Evolutionary conservation across 2,797 vertebrate species (phyloP).

Genomic region (Salmo trutta): DNA sequence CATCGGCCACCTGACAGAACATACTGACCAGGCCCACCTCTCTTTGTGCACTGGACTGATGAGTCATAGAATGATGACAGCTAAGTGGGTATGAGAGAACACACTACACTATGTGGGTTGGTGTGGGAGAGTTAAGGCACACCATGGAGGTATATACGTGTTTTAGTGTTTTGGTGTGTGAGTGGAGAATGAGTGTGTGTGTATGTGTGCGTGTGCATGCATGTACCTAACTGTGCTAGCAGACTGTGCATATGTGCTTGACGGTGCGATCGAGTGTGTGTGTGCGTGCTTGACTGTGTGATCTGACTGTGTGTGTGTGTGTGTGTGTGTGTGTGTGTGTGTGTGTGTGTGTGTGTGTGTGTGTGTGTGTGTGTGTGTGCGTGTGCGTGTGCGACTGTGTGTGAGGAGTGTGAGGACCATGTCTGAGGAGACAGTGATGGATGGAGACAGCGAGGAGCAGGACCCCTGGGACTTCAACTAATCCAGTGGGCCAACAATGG

Average conservation of each 20-base stretch:
- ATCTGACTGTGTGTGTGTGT: no score
- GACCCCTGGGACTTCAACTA: conserved; percentile 73
- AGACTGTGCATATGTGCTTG: no score
- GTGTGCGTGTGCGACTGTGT: not conserved
- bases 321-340: no score
- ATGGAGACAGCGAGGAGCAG: conserved; percentile 68
- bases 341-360: no score
- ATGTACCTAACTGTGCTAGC: no score
- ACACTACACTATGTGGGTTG: not conserved
- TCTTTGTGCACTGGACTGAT: not conserved
- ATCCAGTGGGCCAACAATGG: conserved; percentile 74
- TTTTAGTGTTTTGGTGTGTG: not conserved
- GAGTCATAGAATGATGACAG: not conserved
- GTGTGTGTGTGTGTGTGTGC: no score
- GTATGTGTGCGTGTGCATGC: not conserved
- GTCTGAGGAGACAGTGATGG: conserved; percentile 52
- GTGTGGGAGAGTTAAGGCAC: not conserved
- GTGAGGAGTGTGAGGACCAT: conserved; percentile 14
- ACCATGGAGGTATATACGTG: no score
- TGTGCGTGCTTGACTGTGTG: no score
- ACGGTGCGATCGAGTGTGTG: no score
- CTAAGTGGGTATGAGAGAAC: not conserved
- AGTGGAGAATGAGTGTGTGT: not conserved
- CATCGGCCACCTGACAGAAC: conserved; percentile 3
- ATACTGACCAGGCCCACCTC: not conserved